phyloP scores from a whole-genome alignment of 2,113 vertebrate genomes.

The Axis porcinus region DNA sequence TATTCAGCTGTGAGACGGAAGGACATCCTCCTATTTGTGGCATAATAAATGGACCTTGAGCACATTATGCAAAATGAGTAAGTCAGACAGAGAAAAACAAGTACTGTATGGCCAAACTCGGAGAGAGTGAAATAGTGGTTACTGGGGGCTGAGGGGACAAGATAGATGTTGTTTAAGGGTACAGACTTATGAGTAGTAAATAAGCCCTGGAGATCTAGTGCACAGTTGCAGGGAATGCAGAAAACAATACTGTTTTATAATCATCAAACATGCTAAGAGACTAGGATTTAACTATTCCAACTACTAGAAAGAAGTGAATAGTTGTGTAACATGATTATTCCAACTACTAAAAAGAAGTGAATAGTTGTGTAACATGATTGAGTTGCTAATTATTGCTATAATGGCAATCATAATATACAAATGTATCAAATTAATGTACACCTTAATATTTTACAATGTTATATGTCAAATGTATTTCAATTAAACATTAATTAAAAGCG shows the following conservation, averaged over 20 bases:
- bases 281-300: background rate
- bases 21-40: background rate
- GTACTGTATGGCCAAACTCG: background rate
- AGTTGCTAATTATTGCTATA: background rate
- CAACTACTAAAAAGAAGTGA: too few relatives aligned
- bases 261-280: background rate
- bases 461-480: background rate
- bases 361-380: background rate
- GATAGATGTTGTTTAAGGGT: background rate
- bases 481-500: background rate
- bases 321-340: background rate
- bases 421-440: background rate
- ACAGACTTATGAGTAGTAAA: background rate
- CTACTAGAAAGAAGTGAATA: background rate
- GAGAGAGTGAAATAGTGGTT: background rate
- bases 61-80: background rate
- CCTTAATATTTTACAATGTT: background rate
- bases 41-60: background rate
- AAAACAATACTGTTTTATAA: background rate
- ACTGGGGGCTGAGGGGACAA: background rate
- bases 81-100: background rate
- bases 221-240: background rate
- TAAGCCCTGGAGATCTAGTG: background rate
- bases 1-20: background rate
- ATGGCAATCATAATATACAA: background rate